Conservation (phyloP, 2,888 invertebrate genomes). For the Rhyacophila evoluta region DNA sequence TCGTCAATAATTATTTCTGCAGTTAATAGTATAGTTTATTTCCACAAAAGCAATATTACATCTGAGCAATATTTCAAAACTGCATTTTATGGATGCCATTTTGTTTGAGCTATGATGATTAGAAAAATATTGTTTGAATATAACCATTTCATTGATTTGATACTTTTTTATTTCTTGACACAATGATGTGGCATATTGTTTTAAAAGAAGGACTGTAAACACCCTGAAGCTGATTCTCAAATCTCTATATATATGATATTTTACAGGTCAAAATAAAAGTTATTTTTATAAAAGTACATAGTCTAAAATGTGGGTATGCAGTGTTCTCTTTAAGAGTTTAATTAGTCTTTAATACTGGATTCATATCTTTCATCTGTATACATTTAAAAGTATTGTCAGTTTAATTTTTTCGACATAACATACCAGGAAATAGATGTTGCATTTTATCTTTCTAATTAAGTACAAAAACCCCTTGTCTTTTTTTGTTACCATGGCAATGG, state of each 20-base stretch:
- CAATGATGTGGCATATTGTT: background rate
- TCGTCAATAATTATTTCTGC: background rate
- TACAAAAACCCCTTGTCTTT: background rate
- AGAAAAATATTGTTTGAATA: slow-evolving; percentile 29
- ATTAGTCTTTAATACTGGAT: background rate
- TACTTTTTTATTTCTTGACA: slow-evolving; percentile 3
- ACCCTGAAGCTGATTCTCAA: background rate
- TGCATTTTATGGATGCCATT: slow-evolving; percentile 44
- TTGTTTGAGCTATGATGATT: slow-evolving; percentile 41
- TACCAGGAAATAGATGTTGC: background rate
- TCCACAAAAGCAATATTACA: slow-evolving; percentile 1
- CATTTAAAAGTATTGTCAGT: background rate
- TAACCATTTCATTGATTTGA: background rate
- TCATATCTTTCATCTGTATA: no score
- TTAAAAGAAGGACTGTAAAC: background rate
- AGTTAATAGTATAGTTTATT: background rate
- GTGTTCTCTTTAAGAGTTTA: background rate
- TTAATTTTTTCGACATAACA: background rate
- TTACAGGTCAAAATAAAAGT: slow-evolving; percentile 15
- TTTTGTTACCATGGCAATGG: background rate
- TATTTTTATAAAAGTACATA: slow-evolving; percentile 22
- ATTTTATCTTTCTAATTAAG: background rate
- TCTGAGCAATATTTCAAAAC: slow-evolving; percentile 37
- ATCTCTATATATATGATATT: background rate
- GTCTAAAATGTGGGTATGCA: background rate